phyloP scores from a whole-genome alignment of 2,113 vertebrate species.

The Rhagologus leucostigma region DNA sequence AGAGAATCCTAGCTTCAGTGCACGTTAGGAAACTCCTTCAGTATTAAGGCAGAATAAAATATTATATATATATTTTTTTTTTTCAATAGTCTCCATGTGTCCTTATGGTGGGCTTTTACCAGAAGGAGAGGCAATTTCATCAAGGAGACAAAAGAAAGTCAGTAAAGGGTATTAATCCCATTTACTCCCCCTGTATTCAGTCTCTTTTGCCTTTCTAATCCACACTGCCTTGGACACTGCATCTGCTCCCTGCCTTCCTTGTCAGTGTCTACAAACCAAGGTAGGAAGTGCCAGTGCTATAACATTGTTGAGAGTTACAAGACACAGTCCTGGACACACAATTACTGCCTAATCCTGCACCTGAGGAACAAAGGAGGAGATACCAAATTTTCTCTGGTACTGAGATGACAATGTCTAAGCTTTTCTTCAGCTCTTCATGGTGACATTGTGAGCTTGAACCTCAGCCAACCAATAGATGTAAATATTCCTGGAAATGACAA shows the following conservation, averaged over 20 bases:
- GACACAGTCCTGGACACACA: background rate
- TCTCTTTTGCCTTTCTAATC: background rate
- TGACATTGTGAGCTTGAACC: background rate
- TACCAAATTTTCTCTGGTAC: background rate
- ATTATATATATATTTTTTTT: no score
- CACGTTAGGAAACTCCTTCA: background rate
- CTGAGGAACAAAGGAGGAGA: background rate
- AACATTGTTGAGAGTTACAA: background rate
- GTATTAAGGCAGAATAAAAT: background rate
- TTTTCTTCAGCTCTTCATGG: background rate
- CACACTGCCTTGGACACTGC: background rate
- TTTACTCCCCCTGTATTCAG: rapidly evolving
- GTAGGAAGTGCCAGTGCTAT: background rate
- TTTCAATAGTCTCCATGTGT: background rate
- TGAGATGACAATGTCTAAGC: background rate
- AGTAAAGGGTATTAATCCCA: background rate
- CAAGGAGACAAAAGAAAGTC: background rate
- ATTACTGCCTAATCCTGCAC: background rate
- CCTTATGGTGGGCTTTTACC: background rate
- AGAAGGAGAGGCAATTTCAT: background rate
- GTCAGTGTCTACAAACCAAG: background rate
- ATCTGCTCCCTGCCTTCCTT: background rate
- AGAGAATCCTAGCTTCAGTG: background rate
- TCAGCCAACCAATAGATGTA: background rate
- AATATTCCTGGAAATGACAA: background rate